Evolutionary conservation across 1,140 invertebrate species (phyloP).

Genomic region (Procambarus clarkii): DNA sequence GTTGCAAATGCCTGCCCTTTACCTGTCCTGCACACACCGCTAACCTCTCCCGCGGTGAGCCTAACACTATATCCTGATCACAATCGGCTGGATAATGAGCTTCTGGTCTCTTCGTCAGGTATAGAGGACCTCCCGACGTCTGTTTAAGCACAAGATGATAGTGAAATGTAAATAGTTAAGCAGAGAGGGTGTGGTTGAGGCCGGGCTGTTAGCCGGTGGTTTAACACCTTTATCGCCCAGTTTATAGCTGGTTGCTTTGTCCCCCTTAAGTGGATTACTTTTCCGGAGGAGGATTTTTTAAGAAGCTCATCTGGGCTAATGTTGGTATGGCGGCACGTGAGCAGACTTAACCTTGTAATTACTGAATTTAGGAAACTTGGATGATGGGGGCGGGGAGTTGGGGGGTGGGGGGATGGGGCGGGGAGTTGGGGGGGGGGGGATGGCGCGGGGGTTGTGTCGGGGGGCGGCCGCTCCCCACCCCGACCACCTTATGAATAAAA

Average conservation of each 20-base stretch:
- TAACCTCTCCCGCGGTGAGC: too few relatives aligned
- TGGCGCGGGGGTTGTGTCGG: neutral
- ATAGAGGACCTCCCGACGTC: too few relatives aligned
- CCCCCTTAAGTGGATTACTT: constrained; percentile 50
- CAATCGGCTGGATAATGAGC: neutral
- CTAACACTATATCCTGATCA: neutral
- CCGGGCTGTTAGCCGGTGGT: neutral
- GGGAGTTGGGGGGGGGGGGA: neutral
- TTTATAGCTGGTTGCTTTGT: constrained; percentile 51
- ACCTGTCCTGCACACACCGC: neutral
- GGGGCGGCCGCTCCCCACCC: too few relatives aligned
- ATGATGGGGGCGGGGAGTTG: neutral
- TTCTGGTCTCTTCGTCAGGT: neutral
- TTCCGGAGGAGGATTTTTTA: constrained; percentile 25
- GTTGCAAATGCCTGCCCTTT: constrained; percentile 2
- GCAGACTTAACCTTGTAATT: constrained; percentile 55
- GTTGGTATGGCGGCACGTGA: constrained; percentile 16
- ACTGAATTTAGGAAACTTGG: constrained; percentile 32
- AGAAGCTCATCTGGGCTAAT: constrained; percentile 53
- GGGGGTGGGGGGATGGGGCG: neutral
- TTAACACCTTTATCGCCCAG: constrained; percentile 30
- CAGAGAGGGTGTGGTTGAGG: neutral
- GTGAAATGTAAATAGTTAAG: neutral
- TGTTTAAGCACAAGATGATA: neutral
- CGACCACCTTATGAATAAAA: constrained; percentile 42